A percentile compares a stretch with the other conserved stretches of the same genome.
Conservation (phyloP, 2,113 vertebrate genomes). For the Vulpes vulpes region DNA sequence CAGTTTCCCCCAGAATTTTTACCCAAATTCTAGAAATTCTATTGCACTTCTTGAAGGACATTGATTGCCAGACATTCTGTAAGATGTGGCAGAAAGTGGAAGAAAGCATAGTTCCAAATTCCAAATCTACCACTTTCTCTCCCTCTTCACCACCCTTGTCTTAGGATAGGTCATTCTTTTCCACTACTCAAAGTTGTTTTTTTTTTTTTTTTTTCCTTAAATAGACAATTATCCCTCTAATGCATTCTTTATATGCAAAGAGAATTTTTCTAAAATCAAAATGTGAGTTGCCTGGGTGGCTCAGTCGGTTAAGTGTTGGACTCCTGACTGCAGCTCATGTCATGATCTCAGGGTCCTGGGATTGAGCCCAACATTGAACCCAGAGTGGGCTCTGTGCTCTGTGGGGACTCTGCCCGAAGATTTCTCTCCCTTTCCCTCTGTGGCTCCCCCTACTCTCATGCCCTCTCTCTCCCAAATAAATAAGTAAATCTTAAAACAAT, state of each 20-base stretch:
- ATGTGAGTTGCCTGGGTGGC: neutral
- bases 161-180: neutral
- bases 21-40: slow-evolving; percentile 7
- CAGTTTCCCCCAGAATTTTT: neutral
- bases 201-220: neutral
- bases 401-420: neutral
- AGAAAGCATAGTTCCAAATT: neutral
- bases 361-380: neutral
- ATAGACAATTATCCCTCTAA: neutral
- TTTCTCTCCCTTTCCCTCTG: neutral
- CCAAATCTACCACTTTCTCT: neutral
- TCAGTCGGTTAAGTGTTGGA: neutral
- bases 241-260: neutral
- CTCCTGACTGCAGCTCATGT: neutral
- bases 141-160: neutral
- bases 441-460: neutral
- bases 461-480: neutral
- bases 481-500: neutral
- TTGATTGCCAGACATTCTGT: neutral
- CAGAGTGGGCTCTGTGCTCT: neutral
- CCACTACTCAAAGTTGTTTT: neutral
- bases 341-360: neutral
- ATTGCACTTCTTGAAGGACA: neutral
- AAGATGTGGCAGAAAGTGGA: neutral
- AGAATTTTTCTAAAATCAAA: neutral